Evolutionary conservation across 2,888 invertebrate genomes (phyloP).

Genomic region (Sphecodes monilicornis): DNA sequence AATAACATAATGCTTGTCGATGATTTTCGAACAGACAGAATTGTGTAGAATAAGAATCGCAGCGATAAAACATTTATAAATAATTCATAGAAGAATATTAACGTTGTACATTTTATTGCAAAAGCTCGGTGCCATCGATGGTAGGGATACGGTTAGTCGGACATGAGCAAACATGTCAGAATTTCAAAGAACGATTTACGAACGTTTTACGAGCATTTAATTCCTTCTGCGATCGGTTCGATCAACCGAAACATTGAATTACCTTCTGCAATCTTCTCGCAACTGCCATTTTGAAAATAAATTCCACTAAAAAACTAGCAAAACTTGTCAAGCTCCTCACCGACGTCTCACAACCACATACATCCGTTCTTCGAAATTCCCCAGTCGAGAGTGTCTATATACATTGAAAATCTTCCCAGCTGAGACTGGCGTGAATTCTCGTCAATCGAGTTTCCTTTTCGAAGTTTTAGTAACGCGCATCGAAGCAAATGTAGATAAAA

Average conservation of each 20-base stretch:
- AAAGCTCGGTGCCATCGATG: constrained; percentile 15
- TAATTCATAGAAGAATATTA: constrained; percentile 23
- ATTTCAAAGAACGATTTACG: background rate
- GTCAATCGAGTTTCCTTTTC: background rate
- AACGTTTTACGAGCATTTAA: background rate
- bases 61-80: background rate
- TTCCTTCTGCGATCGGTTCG: background rate
- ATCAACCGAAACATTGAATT: constrained; percentile 69
- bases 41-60: no score
- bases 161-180: background rate
- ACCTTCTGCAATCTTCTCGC: constrained; percentile 93
- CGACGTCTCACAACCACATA: constrained; percentile 34
- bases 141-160: background rate
- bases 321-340: constrained; percentile 59
- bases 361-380: constrained; percentile 39
- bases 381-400: constrained; percentile 37
- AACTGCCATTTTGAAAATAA: constrained; percentile 90
- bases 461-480: constrained; percentile 21
- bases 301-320: constrained; percentile 70
- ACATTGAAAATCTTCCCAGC: background rate
- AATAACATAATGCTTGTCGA: background rate
- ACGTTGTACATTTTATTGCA: constrained; percentile 25
- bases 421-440: background rate
- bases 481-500: constrained; percentile 19
- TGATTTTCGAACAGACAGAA: background rate